Base-by-base conservation (phyloP, 2,888 invertebrate genomes). In the Parelbella ahira region DNA sequence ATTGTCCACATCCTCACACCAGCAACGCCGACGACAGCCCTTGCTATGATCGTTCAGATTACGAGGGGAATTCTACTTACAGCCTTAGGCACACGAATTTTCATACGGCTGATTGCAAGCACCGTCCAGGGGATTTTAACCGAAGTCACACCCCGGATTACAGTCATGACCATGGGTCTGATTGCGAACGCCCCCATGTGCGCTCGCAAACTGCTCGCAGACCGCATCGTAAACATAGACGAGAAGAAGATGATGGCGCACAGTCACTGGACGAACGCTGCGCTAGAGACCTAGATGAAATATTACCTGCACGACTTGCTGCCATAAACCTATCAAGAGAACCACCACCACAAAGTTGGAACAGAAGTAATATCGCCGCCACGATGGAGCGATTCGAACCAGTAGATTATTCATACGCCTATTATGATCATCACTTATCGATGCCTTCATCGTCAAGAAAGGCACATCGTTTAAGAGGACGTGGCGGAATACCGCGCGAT, bases 321-420 rank as follows among this genome's bases (percentile, higher is more conserved):
- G 86, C 88, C 10, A 75, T 86, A 18, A 80, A 83, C 64, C 59
- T 87, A 48, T 79, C 84, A 1, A 72, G 82, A 15, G 84, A 87
- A 38, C 72, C 70, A 23, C 72, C 78, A 3, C 74, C 84, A 7
- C 89, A 90, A 23, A 87, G 89, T 39, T 91, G 91, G 91, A 89
- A 90, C 32, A 86, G 91, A 51, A 90, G 89, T 61, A 91, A 91
- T 53, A 90, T 91, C 20, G 89, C 90, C 8, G 90, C 91, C 18
- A 91, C 91, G 7, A 91, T 91, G 90, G 91, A 91, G 56, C 78
- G 90, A 43, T 91, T 91, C 54, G 91, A 91, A 60, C 90, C 91
- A 7, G 86, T 86, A n/a, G 94, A 94, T 66, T 95, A 95, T 76
- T 93, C 94, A 6, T 95, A 95, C 71, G 94, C 94, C 9, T 95